Evolutionary conservation across 2,113 vertebrate genomes (phyloP).

Genomic region (Lagenorhynchus albirostris): DNA sequence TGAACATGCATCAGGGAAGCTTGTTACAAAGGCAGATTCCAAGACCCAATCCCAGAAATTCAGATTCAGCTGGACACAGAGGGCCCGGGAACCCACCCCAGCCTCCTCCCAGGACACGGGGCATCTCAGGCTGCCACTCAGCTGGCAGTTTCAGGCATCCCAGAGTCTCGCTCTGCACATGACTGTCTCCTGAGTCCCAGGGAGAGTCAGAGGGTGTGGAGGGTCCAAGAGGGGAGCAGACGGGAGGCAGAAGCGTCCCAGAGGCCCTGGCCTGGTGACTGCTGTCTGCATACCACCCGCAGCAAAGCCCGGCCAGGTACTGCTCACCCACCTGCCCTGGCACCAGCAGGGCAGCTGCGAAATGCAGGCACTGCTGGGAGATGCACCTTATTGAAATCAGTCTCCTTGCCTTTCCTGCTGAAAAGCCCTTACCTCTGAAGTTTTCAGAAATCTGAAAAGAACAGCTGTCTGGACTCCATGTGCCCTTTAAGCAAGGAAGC

Average conservation of each 20-base stretch:
- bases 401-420: not conserved
- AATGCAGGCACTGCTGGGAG: not conserved
- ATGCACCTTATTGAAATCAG: not conserved
- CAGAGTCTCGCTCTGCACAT: not conserved
- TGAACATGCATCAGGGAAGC: not conserved
- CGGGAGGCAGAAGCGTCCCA: not conserved
- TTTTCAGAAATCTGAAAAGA: not conserved
- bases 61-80: not conserved
- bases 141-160: not conserved
- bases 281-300: not conserved
- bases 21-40: not conserved
- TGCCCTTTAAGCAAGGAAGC: not conserved
- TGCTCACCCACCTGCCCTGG: not conserved
- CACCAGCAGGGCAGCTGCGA: too few relatives aligned
- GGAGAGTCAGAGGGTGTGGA: not conserved
- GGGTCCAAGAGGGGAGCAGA: not conserved
- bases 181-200: not conserved
- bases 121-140: not conserved
- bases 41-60: not conserved
- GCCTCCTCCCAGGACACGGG: accelerated
- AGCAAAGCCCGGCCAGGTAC: accelerated
- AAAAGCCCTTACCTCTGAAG: not conserved
- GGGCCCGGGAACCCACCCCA: not conserved
- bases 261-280: not conserved
- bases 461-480: not conserved